Conservation (phyloP, 2,797 vertebrate genomes). For the Sebastes hopkinsi region DNA sequence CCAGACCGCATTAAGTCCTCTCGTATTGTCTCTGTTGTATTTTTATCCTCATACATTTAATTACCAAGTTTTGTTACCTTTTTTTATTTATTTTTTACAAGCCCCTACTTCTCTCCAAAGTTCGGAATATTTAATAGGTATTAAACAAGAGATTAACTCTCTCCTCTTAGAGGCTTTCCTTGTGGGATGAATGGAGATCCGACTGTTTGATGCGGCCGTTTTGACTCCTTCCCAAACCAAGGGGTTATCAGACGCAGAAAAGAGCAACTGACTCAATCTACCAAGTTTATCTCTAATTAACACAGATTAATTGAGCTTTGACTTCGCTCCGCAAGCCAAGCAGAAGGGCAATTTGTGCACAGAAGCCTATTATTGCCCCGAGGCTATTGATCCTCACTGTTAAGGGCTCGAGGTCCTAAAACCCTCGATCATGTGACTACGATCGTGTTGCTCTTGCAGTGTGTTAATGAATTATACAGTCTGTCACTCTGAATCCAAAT, state of each 20-base stretch:
- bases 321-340: conserved; percentile 63
- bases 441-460: conserved; percentile 31
- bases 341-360: conserved; percentile 69
- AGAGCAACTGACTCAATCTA: conserved; percentile 65
- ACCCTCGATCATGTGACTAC: conserved; percentile 33
- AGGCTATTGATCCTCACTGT: conserved; percentile 64
- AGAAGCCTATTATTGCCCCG: conserved; percentile 54
- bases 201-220: conserved; percentile 31
- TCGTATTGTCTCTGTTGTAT: conserved; percentile 17
- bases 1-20: conserved; percentile 3
- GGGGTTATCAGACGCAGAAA: conserved; percentile 59
- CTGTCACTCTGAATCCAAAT: neutral
- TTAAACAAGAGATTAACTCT: conserved; percentile 63
- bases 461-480: conserved; percentile 36
- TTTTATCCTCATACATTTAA: conserved; percentile 51
- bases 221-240: conserved; percentile 52
- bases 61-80: conserved; percentile 29
- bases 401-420: conserved; percentile 43
- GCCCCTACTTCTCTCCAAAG: conserved; percentile 30
- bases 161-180: conserved; percentile 29
- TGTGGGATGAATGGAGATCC: conserved; percentile 34
- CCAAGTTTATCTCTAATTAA: conserved; percentile 81
- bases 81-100: neutral
- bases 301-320: conserved; percentile 76
- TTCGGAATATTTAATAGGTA: conserved; percentile 50